Conservation (phyloP, 1,140 invertebrate genomes). For the Thrips palmi region DNA sequence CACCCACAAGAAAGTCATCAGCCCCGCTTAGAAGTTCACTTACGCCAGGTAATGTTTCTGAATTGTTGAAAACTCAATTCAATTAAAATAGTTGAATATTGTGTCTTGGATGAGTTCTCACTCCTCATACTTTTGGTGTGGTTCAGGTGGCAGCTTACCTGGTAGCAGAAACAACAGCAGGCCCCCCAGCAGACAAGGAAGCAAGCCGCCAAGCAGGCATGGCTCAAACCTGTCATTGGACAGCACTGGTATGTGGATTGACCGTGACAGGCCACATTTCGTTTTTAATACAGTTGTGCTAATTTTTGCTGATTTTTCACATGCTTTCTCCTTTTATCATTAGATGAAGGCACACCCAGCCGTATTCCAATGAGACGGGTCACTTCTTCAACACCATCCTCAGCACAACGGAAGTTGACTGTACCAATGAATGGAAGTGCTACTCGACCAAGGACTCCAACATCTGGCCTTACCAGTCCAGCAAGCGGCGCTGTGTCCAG, state of each 20-base stretch:
- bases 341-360: constrained; percentile 35
- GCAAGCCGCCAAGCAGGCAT: constrained; percentile 79
- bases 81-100: no score
- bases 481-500: constrained; percentile 45
- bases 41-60: constrained; percentile 8
- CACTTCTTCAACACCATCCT: constrained; percentile 16
- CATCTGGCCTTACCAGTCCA: no score
- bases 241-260: constrained; percentile 45
- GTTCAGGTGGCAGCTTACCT: constrained; percentile 33
- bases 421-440: constrained; percentile 24
- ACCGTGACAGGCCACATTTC: not conserved
- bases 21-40: constrained; percentile 10
- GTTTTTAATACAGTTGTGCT: constrained; percentile 5
- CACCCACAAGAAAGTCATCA: constrained; percentile 19
- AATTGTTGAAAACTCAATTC: no score
- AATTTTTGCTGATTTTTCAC: not conserved
- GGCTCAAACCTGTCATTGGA: constrained; percentile 83
- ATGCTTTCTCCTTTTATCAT: constrained; percentile 9
- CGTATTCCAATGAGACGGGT: constrained; percentile 19
- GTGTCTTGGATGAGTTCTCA: no score
- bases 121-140: constrained; percentile 1
- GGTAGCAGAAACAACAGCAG: constrained; percentile 52
- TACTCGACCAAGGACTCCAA: constrained; percentile 51
- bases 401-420: constrained; percentile 19
- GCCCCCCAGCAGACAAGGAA: constrained; percentile 60